Percentiles rank a stretch among this genome's conserved stretches.
Conservation (phyloP, 2,888 invertebrate genomes). For the Rhagonycha lutea region DNA sequence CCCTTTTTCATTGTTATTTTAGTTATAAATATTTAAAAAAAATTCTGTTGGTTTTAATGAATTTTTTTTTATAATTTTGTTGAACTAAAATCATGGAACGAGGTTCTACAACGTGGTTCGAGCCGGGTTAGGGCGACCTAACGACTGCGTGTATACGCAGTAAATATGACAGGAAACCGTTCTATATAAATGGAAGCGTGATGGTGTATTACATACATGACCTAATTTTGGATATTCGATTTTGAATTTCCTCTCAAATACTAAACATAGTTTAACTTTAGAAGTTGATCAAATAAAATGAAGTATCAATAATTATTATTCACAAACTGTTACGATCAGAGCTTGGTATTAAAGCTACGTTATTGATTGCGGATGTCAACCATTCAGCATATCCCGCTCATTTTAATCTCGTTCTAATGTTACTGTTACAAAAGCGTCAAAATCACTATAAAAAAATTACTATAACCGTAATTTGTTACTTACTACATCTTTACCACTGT, state of each 20-base stretch:
- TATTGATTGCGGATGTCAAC: constrained; percentile 25
- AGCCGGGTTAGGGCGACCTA: too few relatives aligned
- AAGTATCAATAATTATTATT: not conserved
- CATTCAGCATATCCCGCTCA: not conserved
- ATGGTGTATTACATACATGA: not conserved
- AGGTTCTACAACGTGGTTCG: too few relatives aligned
- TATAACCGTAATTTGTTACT: not conserved
- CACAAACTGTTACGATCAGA: constrained; percentile 12
- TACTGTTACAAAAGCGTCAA: not conserved
- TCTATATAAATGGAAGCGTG: not conserved
- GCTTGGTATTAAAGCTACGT: constrained; percentile 20
- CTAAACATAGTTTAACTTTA: not conserved
- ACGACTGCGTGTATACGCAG: too few relatives aligned
- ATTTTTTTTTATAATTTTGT: too few relatives aligned
- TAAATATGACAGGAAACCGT: not conserved
- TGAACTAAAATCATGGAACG: too few relatives aligned
- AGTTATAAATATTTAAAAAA: too few relatives aligned
- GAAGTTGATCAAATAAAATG: not conserved
- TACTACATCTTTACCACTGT: not conserved
- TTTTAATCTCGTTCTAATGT: not conserved
- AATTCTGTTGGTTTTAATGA: too few relatives aligned
- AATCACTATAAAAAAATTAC: not conserved
- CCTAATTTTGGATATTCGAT: not conserved
- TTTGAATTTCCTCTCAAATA: not conserved
- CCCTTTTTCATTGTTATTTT: too few relatives aligned